phyloP scores from a whole-genome alignment of 53 echinoderm and acorn worm species.

The Stichopus horrens region DNA sequence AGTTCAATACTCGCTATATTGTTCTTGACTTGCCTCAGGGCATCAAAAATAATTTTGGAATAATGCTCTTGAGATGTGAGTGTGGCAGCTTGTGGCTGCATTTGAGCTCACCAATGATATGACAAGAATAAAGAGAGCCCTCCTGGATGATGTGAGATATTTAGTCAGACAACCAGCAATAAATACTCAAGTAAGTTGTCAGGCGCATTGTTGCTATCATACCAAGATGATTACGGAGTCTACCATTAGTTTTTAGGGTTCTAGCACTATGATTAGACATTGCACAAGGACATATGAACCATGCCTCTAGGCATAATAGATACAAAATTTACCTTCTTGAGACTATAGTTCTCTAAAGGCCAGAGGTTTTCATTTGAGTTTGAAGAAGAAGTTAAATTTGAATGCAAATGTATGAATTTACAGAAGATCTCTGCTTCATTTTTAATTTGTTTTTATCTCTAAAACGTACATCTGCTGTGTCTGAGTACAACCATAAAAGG shows the following conservation, averaged over 20 bases:
- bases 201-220: not conserved
- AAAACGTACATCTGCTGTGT: no score
- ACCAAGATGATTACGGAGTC: conserved; percentile 7
- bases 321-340: not conserved
- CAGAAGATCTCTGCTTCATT: no score
- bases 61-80: conserved; percentile 12
- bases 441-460: no score
- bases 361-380: not conserved
- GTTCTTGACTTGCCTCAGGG: not conserved
- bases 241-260: not conserved
- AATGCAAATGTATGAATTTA: no score
- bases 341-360: not conserved
- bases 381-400: not conserved
- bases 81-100: conserved; percentile 16
- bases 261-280: not conserved
- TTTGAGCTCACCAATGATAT: conserved; percentile 12
- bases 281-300: not conserved
- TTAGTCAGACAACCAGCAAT: not conserved
- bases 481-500: no score
- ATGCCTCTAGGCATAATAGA: not conserved
- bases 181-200: conserved; percentile 15
- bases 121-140: not conserved
- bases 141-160: not conserved
- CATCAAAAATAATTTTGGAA: conserved; percentile 25
- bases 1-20: not conserved